Evolutionary conservation across 2,888 invertebrate species (phyloP).

Genomic region (Ellobium chinense): DNA sequence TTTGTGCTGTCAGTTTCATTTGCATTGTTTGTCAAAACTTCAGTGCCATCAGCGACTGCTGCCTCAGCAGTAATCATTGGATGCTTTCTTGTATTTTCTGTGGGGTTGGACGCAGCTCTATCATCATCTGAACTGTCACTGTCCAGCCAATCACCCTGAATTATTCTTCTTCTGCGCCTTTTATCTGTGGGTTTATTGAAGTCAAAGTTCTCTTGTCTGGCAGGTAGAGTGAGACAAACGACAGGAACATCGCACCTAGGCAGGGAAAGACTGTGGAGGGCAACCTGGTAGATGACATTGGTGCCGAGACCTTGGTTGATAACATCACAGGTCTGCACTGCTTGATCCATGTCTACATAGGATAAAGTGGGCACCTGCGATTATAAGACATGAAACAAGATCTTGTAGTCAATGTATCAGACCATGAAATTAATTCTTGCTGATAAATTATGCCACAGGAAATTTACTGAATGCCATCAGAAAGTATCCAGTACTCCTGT

Average conservation of each 20-base stretch:
- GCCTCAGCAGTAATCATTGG: no score
- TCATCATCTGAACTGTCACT: conserved; percentile 66
- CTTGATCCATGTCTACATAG: not conserved
- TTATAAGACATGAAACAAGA: no score
- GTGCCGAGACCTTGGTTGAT: not conserved
- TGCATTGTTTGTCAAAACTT: no score
- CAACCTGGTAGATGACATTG: conserved; percentile 53
- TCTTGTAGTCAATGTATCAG: no score
- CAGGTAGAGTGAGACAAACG: not conserved
- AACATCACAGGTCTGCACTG: not conserved
- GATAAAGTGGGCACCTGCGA: conserved; percentile 7
- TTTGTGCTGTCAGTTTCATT: no score
- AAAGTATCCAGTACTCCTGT: no score
- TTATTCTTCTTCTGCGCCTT: conserved; percentile 57
- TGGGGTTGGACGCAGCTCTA: no score
- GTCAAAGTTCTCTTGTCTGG: not conserved
- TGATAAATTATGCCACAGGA: no score
- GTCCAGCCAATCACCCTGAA: conserved; percentile 56
- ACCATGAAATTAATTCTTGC: no score
- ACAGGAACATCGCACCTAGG: conserved; percentile 19
- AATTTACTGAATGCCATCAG: no score
- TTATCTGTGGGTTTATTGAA: conserved; percentile 30
- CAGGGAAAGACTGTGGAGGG: conserved; percentile 57
- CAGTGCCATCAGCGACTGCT: no score
- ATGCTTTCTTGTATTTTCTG: no score